Evolutionary conservation across 2,113 vertebrate genomes (phyloP).

Genomic region (Dasypus novemcinctus): DNA sequence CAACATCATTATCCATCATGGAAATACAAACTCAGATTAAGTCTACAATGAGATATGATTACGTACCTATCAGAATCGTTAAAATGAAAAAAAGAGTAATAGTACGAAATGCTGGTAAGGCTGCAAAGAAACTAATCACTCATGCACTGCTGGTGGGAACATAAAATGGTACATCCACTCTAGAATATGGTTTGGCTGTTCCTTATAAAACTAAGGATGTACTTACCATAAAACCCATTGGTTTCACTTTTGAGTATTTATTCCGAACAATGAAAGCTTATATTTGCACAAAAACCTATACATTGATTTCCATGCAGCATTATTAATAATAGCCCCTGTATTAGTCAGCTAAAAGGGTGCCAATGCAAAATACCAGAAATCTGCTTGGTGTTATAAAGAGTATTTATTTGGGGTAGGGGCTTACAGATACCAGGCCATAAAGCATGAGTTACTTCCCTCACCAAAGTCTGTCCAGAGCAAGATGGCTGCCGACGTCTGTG

Average conservation of each 20-base stretch:
- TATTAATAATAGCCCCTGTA: neutral
- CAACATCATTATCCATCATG: neutral
- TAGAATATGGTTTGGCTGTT: neutral
- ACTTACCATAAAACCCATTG: neutral
- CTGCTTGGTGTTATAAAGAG: too few species aligned
- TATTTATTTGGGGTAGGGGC: too few species aligned
- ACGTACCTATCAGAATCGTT: neutral
- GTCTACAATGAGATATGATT: neutral
- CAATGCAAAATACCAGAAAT: too few species aligned
- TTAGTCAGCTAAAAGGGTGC: too few species aligned
- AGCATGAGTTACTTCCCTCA: too few species aligned
- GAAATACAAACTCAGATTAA: neutral
- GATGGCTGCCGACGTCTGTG: too few species aligned
- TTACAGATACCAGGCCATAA: too few species aligned
- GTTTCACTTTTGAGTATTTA: neutral
- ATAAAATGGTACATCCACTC: neutral
- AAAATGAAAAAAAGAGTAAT: neutral
- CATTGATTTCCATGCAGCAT: neutral
- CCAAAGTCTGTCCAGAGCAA: too few species aligned
- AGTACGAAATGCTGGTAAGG: neutral
- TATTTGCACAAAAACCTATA: neutral
- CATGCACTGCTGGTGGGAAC: neutral
- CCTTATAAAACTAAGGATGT: neutral
- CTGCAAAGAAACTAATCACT: neutral
- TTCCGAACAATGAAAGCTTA: slow-evolving; percentile 10